Evolutionary conservation across 2,113 vertebrate genomes (phyloP), one percentile per base, ranked within the genome.

Genomic region (Parotia lawesii): DNA sequence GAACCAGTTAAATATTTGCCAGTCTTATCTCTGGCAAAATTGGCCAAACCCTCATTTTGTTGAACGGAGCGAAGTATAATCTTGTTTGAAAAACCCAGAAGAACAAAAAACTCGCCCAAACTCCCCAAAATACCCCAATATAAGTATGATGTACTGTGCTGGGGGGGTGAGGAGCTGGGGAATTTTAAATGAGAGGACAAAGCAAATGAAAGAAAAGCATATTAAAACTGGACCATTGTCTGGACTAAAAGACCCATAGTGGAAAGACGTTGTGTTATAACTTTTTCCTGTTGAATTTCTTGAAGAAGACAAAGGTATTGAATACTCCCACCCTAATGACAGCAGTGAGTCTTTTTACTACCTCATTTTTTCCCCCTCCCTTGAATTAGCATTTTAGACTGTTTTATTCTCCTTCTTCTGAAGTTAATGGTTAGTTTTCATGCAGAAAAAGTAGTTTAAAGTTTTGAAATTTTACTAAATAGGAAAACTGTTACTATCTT

Each of bases 61-160:
- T 53, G 53, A 69, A 33, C 28, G 33, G 17, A 74, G 11, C 0
- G 1, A 88, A 90, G 40, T n/a, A 7, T 60, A 64, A 44, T 65
- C 16, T 8, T 74, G 13, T 56, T 82, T 70, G 50, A 20, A 48
- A 69, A 62, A 31, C 18, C 12, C 25, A 19, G 20, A 69, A 22
- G 40, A 54, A 42, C 4, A 54, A 64, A 67, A 40, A 31, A 8
- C 2, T 28, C 56, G 9, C 23, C 28, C 22, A 60, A 37, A 10
- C 6, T 23, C 7, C 16, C 15, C 62, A 8, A 33, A 65, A 28
- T 42, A 16, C 4, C 12, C 10, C 3, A 15, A 27, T 1, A 2
- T 45, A 50, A 79, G 1, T 60, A 20, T 65, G 35, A 56, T 40
- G 6, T 70, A 17, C 33, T 65, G 9, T 69, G n/a, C 42, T 61